Percentiles rank a stretch among this genome's conserved stretches.
Evolutionary conservation across 53 echinoderm and acorn worm genomes (phyloP).

Genomic region (Hippasteria phrygiana): DNA sequence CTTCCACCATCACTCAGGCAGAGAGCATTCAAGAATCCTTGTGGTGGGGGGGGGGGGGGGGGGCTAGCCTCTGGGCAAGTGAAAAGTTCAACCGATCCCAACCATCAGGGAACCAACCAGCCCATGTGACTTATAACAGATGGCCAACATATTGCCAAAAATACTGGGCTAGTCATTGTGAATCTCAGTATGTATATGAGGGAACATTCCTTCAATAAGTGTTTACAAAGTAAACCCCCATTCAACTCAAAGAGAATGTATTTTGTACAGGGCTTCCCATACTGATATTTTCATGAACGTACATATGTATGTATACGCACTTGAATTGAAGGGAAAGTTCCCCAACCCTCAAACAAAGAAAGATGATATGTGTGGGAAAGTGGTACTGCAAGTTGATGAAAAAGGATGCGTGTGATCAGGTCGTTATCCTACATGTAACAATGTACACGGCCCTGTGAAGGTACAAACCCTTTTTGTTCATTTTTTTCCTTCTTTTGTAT

Average conservation of each 20-base stretch:
- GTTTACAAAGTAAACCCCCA: too few relatives aligned
- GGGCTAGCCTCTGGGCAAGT: slow-evolving; percentile 39
- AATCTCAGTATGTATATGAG: too few relatives aligned
- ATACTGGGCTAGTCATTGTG: background rate
- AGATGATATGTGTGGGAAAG: too few relatives aligned
- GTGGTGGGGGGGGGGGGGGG: background rate
- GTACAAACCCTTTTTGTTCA: background rate
- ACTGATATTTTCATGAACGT: too few relatives aligned
- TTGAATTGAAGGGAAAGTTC: too few relatives aligned
- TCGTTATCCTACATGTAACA: background rate
- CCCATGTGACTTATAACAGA: slow-evolving; percentile 21
- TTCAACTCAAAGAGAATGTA: too few relatives aligned
- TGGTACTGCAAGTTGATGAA: too few relatives aligned
- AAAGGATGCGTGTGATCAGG: background rate
- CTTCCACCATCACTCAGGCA: background rate
- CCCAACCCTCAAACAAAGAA: too few relatives aligned
- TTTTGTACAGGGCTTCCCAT: too few relatives aligned
- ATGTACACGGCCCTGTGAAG: background rate
- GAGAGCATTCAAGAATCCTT: background rate
- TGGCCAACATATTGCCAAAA: slow-evolving; percentile 15
- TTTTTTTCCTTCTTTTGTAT: background rate
- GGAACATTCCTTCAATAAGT: too few relatives aligned
- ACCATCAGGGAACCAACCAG: background rate
- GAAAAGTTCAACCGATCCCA: slow-evolving; percentile 52
- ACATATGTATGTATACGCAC: too few relatives aligned